Evolutionary conservation across 2,113 vertebrate genomes (phyloP).

Genomic region (Alexandromys fortis): DNA sequence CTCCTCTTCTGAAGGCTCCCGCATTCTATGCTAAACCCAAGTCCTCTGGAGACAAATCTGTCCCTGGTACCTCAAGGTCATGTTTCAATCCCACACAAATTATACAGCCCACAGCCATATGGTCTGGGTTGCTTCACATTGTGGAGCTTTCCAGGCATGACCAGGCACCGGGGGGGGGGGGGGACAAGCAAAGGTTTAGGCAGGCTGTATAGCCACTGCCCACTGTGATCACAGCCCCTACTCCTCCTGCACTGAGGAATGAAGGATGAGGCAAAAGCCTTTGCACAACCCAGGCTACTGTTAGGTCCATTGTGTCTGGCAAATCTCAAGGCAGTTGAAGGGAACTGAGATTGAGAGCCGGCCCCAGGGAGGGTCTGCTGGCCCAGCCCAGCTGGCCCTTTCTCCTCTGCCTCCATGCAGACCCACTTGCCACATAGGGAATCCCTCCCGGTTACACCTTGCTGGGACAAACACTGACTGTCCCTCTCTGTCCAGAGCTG

Average conservation of each 20-base stretch:
- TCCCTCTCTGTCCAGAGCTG: conserved; percentile 51
- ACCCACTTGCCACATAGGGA: neutral
- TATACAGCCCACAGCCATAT: neutral
- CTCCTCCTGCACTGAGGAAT: neutral
- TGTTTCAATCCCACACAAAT: too few species aligned
- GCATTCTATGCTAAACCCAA: neutral
- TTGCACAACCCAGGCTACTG: accelerated
- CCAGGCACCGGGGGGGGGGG: neutral
- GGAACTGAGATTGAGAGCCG: neutral
- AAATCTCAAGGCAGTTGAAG: neutral
- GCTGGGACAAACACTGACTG: neutral
- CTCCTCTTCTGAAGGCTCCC: too few species aligned
- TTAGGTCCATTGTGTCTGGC: too few species aligned
- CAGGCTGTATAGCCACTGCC: neutral
- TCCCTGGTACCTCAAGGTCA: neutral
- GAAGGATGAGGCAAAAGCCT: accelerated
- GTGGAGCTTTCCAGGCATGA: too few species aligned
- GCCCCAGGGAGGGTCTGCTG: neutral
- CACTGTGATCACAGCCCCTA: neutral
- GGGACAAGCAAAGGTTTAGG: neutral
- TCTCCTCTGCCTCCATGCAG: too few species aligned
- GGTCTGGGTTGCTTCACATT: neutral
- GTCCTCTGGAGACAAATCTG: too few species aligned
- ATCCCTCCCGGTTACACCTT: accelerated
- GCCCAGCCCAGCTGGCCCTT: neutral